Evolutionary conservation across 2,797 vertebrate genomes (phyloP), one percentile per base, ranked within the genome.

Genomic region (Vipera latastei): DNA sequence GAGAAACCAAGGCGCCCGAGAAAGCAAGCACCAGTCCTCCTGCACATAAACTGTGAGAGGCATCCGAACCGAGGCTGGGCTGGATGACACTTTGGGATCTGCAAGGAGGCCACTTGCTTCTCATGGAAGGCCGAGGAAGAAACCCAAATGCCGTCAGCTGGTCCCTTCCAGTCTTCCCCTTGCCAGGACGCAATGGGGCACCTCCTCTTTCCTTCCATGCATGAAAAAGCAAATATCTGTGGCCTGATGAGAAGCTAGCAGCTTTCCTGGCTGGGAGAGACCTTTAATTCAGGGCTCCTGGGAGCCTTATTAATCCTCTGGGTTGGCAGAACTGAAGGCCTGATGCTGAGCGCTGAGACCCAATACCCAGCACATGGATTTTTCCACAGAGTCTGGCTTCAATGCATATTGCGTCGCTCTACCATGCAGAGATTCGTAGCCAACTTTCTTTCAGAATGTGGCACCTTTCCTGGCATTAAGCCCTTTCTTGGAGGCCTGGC

Each of bases 71-170:
- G n/a, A 26, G 6, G 12, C 85, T 28, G 38, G 2, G 11, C 26
- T 65, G 28, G 28, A 28, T n/a, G 12, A 63, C 25, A 12, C 25
- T 28, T 63, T 92, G 96, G 95, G 60, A 94, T 92, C 26, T 93
- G 94, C 48, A 96, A 89, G 26, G 93, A 91, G 16, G 89, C 89
- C 63, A 94, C 93, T 65, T 96, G 95, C 61, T 94, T 89, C 87
- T 95, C 92, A 86, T 88, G 59, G 92, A 38, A 25, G 25, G 86
- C 48, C 32, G 26, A 32, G 26, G 20, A 91, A n/a, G 90, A 53
- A 69, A 55, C 6, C 25, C 25, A n/a, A 26, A 22, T 28, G 6
- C 95, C 95, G 32, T 90, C 90, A 48, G 13, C 32, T 90, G 89
- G 26, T 28, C 61, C 51, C n/a, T 91, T n/a, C 91, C 65, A 1